A percentile compares a stretch with the other conserved stretches of the same genome.
Evolutionary conservation across 1,140 invertebrate genomes (phyloP).

Genomic region (Ylistrum balloti): DNA sequence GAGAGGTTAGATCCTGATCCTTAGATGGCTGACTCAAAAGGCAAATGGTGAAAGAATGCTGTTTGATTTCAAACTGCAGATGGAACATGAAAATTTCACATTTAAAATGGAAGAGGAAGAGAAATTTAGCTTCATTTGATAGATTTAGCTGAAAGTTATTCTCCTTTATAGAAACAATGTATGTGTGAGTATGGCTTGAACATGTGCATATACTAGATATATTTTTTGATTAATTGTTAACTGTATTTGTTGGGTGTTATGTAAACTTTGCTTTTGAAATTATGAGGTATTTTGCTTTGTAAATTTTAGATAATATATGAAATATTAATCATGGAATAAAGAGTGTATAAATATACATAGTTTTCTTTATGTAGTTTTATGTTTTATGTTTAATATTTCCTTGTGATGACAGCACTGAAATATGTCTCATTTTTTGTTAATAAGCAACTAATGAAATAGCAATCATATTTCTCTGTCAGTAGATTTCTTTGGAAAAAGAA

Average conservation of each 20-base stretch:
- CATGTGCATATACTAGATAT: background rate
- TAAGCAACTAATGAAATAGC: too few species aligned
- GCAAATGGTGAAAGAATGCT: too few species aligned
- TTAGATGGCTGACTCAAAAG: too few species aligned
- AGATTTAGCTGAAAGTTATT: too few species aligned
- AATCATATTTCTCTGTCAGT: too few species aligned
- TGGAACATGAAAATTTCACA: too few species aligned
- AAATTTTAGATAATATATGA: conserved; percentile 9
- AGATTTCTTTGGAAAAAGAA: too few species aligned
- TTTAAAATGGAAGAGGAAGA: too few species aligned
- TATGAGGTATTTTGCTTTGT: conserved; percentile 34
- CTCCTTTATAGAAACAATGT: background rate
- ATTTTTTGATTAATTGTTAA: conserved; percentile 33
- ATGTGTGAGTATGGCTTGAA: background rate
- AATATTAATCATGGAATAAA: conserved; percentile 17
- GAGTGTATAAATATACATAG: conserved; percentile 17
- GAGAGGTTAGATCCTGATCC: too few species aligned
- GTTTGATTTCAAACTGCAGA: too few species aligned
- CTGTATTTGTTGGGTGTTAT: background rate
- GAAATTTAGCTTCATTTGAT: too few species aligned
- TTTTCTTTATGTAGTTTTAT: conserved; percentile 4
- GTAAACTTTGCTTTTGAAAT: background rate
- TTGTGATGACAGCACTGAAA: conserved; percentile 25
- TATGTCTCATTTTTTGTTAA: too few species aligned
- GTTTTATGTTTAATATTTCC: background rate